A percentile compares a stretch with the other conserved stretches of the same genome.
Conservation (phyloP, 2,113 vertebrate genomes). For the Hydrochoerus hydrochaeris region DNA sequence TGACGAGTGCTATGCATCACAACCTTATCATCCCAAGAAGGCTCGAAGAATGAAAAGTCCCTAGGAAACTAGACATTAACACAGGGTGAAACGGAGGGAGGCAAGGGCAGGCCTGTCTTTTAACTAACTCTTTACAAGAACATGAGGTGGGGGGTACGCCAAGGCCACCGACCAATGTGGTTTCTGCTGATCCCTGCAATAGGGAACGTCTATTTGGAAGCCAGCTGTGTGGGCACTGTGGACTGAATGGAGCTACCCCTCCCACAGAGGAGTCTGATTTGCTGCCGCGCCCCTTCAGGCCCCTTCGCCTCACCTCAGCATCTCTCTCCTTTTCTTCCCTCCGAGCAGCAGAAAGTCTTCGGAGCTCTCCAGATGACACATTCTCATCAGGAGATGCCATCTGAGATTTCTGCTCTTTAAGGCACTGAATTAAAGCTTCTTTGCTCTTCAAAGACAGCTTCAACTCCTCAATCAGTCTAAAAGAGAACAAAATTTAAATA, state of each 20-base stretch:
- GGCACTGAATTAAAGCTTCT: conserved; percentile 89
- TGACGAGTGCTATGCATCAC: no score
- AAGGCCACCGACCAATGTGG: neutral
- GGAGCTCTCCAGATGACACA: conserved; percentile 78
- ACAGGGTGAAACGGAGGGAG: neutral
- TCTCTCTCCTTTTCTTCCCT: conserved; percentile 87
- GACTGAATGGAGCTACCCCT: neutral
- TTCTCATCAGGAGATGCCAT: conserved; percentile 79
- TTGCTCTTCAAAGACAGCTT: conserved; percentile 89
- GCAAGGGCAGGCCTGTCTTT: neutral
- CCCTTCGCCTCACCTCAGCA: conserved; percentile 87
- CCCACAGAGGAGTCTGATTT: neutral
- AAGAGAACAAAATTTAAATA: conserved; percentile 81
- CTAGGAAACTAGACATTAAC: neutral
- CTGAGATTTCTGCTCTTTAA: conserved; percentile 83
- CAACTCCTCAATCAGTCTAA: conserved; percentile 92
- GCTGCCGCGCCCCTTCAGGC: neutral
- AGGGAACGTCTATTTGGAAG: neutral
- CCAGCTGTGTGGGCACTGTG: neutral
- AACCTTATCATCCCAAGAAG: neutral
- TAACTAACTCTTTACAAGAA: neutral
- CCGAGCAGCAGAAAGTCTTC: conserved; percentile 82
- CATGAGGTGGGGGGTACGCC: neutral
- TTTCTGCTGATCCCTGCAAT: neutral
- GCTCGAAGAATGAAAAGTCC: neutral